Evolutionary conservation across 2,797 vertebrate species (phyloP).

Genomic region (Sebastes matsubarae): DNA sequence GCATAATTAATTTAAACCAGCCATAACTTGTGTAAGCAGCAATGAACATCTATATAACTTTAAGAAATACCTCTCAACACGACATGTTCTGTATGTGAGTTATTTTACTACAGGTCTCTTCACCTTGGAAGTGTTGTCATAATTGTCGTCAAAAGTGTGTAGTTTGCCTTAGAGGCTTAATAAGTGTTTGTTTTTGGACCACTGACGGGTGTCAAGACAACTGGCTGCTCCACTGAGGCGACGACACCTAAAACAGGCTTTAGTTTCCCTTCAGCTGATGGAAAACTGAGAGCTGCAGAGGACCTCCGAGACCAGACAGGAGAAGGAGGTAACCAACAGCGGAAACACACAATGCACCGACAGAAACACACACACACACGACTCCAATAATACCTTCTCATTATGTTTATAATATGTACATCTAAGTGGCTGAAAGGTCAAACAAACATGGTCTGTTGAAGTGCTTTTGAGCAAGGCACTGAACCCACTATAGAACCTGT

Average conservation of each 20-base stretch:
- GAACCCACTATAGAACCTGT: not conserved
- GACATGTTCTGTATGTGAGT: not conserved
- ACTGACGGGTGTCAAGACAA: slow-evolving; percentile 34
- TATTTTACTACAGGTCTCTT: no score
- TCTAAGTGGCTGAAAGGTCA: not conserved
- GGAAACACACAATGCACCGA: slow-evolving; percentile 14
- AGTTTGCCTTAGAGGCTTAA: not conserved
- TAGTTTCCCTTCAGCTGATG: slow-evolving; percentile 44
- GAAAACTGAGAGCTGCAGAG: slow-evolving; percentile 39
- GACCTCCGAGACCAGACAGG: slow-evolving; percentile 30
- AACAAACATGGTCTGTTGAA: not conserved
- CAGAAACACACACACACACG: not conserved
- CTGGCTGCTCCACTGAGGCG: slow-evolving; percentile 42
- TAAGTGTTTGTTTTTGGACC: slow-evolving; percentile 31
- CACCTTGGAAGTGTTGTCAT: not conserved
- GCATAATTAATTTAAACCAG: not conserved
- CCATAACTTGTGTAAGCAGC: no score
- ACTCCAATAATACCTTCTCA: not conserved
- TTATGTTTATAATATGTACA: not conserved
- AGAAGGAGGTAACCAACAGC: not conserved
- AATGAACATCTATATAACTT: no score
- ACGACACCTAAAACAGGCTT: slow-evolving; percentile 1
- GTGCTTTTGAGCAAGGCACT: not conserved
- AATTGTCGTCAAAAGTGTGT: not conserved
- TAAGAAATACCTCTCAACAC: not conserved